A percentile compares a stretch with the other conserved stretches of the same genome.
Evolutionary conservation across 2,113 vertebrate genomes (phyloP).

Genomic region (Aphyosemion australe): DNA sequence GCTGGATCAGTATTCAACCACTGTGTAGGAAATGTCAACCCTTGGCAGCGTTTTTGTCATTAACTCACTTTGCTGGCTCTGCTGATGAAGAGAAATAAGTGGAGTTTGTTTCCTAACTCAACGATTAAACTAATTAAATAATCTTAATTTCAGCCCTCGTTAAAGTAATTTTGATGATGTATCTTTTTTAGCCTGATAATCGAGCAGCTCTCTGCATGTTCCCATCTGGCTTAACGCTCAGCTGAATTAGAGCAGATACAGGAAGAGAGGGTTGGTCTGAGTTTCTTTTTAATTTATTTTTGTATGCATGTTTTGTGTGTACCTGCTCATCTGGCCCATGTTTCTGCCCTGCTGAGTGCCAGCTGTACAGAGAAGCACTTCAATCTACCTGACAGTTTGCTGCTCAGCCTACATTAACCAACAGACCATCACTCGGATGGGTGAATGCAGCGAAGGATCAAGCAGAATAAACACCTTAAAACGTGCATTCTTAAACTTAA

Average conservation of each 20-base stretch:
- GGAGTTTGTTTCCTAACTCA: too few species aligned
- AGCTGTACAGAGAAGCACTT: slow-evolving; percentile 54
- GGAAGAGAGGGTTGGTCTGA: slow-evolving; percentile 13
- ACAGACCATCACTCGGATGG: slow-evolving; percentile 1
- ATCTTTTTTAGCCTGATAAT: too few species aligned
- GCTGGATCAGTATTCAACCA: slow-evolving; percentile 23
- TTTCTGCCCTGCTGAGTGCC: slow-evolving; percentile 57
- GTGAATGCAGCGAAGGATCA: too few species aligned
- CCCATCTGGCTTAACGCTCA: slow-evolving; percentile 43
- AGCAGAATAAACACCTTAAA: too few species aligned
- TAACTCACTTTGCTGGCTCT: slow-evolving; percentile 7
- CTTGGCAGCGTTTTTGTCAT: slow-evolving; percentile 1
- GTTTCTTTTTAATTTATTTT: neutral
- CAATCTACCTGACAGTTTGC: slow-evolving; percentile 24
- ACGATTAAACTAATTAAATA: too few species aligned
- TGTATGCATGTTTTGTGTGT: slow-evolving; percentile 3
- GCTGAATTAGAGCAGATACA: slow-evolving; percentile 59
- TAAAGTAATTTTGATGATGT: too few species aligned
- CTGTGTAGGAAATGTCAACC: slow-evolving; percentile 36
- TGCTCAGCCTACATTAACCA: slow-evolving; percentile 24
- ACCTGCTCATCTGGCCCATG: slow-evolving; percentile 54
- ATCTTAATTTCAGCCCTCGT: too few species aligned
- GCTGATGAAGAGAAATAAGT: too few species aligned
- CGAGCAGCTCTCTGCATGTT: slow-evolving; percentile 7
- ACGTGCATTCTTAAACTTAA: neutral